phyloP scores from a whole-genome alignment of 2,113 vertebrate species.

The Corydoras sp. region DNA sequence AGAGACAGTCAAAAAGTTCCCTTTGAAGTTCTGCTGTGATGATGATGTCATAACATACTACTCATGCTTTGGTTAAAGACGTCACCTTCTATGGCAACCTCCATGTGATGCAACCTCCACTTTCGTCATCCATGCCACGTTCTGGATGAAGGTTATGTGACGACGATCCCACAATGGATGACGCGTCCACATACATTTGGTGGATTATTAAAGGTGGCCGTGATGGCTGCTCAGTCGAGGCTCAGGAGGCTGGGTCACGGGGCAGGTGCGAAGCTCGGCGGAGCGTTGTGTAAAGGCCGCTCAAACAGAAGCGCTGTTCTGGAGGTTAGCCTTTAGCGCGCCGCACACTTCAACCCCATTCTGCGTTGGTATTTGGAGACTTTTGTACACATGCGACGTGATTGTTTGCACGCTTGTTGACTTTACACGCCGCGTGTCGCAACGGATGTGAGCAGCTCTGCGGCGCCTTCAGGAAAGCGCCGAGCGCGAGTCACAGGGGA shows the following conservation, averaged over 20 bases:
- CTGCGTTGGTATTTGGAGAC: not conserved
- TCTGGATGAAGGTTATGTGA: too few species aligned
- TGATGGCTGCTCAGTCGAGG: not conserved
- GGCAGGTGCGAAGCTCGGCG: not conserved
- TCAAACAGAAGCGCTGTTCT: not conserved
- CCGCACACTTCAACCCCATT: not conserved
- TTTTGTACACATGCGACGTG: constrained; percentile 6
- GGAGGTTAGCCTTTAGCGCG: not conserved
- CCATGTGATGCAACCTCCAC: too few species aligned
- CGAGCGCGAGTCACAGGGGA: constrained; percentile 16
- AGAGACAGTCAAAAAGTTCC: too few species aligned
- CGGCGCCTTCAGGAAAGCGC: not conserved
- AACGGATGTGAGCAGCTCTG: not conserved
- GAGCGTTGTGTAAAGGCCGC: not conserved
- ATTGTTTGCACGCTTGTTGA: constrained; percentile 2
- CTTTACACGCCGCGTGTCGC: not conserved
- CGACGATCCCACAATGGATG: too few species aligned
- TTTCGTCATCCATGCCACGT: too few species aligned
- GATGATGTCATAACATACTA: too few species aligned
- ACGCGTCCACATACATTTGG: not conserved
- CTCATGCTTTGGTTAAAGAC: too few species aligned
- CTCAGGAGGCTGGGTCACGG: not conserved
- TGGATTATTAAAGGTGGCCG: too few species aligned
- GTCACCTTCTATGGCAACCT: too few species aligned
- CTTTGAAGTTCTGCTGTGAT: too few species aligned